Conservation (phyloP, 2,113 vertebrate species). For the Gallinago paraguaiae region DNA sequence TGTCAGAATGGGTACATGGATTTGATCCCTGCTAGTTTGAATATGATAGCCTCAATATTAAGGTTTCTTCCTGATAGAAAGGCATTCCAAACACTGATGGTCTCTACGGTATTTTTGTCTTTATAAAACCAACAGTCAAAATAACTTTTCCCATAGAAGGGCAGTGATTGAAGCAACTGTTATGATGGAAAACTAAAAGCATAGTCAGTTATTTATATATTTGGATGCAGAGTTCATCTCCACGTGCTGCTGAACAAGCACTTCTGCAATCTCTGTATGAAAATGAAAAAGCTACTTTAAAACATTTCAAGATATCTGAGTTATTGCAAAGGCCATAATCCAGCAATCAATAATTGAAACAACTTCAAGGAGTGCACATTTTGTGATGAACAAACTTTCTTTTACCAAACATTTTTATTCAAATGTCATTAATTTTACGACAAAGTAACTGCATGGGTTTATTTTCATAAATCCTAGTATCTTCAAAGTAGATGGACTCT, state of each 20-base stretch:
- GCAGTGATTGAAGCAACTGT: not conserved
- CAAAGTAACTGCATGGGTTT: not conserved
- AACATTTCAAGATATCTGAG: constrained; percentile 10
- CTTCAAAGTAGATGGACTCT: not conserved
- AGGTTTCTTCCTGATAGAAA: not conserved
- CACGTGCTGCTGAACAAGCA: constrained; percentile 29
- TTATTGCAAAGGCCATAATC: constrained; percentile 29
- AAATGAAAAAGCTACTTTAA: constrained; percentile 39
- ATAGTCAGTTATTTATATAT: not conserved
- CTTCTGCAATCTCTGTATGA: constrained; percentile 1
- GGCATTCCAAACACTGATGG: not conserved
- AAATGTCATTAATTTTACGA: not conserved
- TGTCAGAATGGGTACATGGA: not conserved
- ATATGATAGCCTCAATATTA: not conserved
- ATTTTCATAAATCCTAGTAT: not conserved
- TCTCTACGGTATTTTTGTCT: not conserved
- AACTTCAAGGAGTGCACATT: not conserved
- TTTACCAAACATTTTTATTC: constrained; percentile 5
- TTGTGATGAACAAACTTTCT: not conserved
- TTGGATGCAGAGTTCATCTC: not conserved
- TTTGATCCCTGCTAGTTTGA: not conserved
- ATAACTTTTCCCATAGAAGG: not conserved
- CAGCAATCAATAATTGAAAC: constrained; percentile 45
- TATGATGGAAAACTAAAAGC: not conserved
- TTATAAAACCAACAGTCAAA: not conserved